Conservation (phyloP, 2,797 vertebrate species). For the Channa striata region DNA sequence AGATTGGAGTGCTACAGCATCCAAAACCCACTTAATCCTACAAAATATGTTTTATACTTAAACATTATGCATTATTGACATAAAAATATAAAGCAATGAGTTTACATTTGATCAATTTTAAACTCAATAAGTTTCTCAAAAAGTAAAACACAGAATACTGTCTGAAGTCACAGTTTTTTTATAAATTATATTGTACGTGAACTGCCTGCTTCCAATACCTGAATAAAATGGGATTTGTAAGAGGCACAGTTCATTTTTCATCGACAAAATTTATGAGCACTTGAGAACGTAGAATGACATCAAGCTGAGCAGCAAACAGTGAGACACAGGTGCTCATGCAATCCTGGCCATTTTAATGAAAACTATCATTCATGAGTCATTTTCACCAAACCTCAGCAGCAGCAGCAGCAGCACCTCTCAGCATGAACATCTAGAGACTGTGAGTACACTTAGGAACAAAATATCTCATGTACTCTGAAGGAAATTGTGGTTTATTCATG, state of each 20-base stretch:
- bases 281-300: constrained; percentile 21
- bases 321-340: neutral
- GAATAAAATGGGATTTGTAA: neutral
- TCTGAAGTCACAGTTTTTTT: too few species aligned
- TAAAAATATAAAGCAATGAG: too few species aligned
- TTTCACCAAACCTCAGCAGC: neutral
- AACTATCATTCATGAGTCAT: constrained; percentile 3
- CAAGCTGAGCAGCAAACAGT: neutral
- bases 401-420: neutral
- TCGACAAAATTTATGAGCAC: constrained; percentile 9
- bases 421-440: neutral
- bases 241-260: constrained; percentile 14
- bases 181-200: too few species aligned
- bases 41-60: too few species aligned
- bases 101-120: too few species aligned
- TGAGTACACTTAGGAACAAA: neutral
- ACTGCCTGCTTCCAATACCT: neutral
- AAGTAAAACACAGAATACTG: too few species aligned
- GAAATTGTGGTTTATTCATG: constrained; percentile 7
- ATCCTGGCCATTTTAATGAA: neutral
- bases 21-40: too few species aligned
- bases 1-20: too few species aligned
- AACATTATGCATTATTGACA: too few species aligned
- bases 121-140: too few species aligned
- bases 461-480: neutral